phyloP scores from a whole-genome alignment of 2,888 invertebrate species.

The Drosophila recens region DNA sequence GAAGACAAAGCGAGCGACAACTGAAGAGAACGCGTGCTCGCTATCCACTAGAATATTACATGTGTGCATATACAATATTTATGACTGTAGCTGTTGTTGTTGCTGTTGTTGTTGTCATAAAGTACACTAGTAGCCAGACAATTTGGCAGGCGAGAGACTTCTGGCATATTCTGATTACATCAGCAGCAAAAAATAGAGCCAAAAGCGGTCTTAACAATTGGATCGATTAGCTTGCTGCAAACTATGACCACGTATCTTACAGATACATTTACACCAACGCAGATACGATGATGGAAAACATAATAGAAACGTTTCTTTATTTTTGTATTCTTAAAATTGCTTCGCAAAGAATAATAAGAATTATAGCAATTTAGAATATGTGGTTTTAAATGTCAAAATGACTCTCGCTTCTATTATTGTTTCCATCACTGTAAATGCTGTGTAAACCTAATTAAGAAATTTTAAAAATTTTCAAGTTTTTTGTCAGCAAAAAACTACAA shows the following conservation, averaged over 20 bases:
- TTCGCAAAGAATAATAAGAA: no score
- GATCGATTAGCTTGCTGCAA: conserved; percentile 45
- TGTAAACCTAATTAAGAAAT: conserved; percentile 47
- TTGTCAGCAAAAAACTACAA: conserved; percentile 24
- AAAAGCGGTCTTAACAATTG: conserved; percentile 22
- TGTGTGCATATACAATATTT: conserved; percentile 18
- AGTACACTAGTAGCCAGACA: conserved; percentile 42
- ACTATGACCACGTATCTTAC: conserved; percentile 4
- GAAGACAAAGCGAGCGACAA: conserved; percentile 22
- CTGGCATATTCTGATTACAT: conserved; percentile 62
- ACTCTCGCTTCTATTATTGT: no score
- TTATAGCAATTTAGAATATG: no score
- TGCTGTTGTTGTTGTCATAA: conserved; percentile 10
- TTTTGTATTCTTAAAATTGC: no score
- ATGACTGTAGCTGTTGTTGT: not conserved
- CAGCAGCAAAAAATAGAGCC: conserved; percentile 64
- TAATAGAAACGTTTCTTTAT: no score
- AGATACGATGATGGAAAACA: not conserved
- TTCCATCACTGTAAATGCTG: not conserved
- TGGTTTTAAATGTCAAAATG: no score
- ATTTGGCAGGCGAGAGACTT: conserved; percentile 36
- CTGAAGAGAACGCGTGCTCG: not conserved
- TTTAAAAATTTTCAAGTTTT: conserved; percentile 16
- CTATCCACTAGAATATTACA: conserved; percentile 20
- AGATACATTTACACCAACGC: not conserved